These are phyloP conservation scores for Limnothrissa miodon DNA, from an alignment of 2,113 vertebrate species.

Conservation along the genomic window DNA sequence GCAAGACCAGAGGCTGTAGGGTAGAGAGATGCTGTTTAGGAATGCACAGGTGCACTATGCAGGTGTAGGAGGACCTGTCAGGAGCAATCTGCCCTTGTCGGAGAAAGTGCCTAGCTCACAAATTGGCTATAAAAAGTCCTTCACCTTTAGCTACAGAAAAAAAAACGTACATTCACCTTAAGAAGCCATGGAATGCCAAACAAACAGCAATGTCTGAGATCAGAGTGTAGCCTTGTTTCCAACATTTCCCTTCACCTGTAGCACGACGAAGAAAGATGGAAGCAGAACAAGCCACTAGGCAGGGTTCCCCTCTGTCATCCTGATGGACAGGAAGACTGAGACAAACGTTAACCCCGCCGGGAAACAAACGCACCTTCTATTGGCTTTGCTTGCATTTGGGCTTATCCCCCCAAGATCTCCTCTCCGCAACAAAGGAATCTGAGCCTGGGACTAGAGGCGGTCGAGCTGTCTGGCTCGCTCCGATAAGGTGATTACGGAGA, in stretches of 20 bases:
- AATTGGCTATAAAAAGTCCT: slow-evolving; percentile 23
- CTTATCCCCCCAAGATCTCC: slow-evolving; percentile 14
- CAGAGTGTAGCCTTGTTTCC: neutral
- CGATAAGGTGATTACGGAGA: slow-evolving; percentile 49
- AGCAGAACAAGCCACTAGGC: neutral
- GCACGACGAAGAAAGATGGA: neutral
- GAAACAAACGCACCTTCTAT: neutral
- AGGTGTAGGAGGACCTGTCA: slow-evolving; percentile 20
- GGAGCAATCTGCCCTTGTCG: slow-evolving; percentile 22
- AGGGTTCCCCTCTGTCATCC: neutral
- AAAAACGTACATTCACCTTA: neutral
- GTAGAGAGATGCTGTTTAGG: slow-evolving; percentile 15
- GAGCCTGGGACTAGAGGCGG: neutral
- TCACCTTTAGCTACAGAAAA: neutral
- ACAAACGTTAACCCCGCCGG: neutral
- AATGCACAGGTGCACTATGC: slow-evolving; percentile 1
- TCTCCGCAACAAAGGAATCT: neutral
- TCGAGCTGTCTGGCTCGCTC: slow-evolving; percentile 33
- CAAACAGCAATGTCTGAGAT: neutral
- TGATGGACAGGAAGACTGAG: neutral
- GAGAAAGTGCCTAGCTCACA: slow-evolving; percentile 30
- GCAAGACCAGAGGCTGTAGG: neutral
- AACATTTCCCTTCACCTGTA: neutral
- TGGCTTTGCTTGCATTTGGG: slow-evolving; percentile 3
- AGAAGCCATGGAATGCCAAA: neutral